Conservation (phyloP, 1,140 invertebrate species). For the Cydia strobilella region DNA sequence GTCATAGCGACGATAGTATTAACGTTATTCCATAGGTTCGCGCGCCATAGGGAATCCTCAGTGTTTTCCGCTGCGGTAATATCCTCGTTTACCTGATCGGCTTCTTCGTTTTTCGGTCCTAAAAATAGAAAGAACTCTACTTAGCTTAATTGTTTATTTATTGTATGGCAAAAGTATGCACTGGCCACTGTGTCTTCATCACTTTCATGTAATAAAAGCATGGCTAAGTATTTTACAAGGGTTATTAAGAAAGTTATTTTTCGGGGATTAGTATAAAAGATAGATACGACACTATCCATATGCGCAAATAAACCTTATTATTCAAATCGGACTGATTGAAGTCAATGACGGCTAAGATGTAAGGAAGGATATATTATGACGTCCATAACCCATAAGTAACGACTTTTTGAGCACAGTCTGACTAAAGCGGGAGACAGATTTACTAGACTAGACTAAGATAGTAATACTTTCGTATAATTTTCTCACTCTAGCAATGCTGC, state of each 20-base stretch:
- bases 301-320: neutral
- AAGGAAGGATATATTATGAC: neutral
- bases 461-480: too few relatives aligned
- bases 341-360: neutral
- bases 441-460: too few relatives aligned
- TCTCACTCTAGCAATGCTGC: too few relatives aligned
- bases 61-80: slow-evolving; percentile 37
- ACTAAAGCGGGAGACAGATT: too few relatives aligned
- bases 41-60: neutral
- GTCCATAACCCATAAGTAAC: too few relatives aligned
- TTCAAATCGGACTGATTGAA: neutral
- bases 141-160: neutral
- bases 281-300: too few relatives aligned
- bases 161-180: neutral
- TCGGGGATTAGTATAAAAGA: too few relatives aligned
- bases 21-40: neutral
- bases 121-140: slow-evolving; percentile 72
- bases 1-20: neutral
- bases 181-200: neutral
- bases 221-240: too few relatives aligned
- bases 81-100: slow-evolving; percentile 44
- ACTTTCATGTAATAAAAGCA: neutral
- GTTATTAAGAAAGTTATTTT: too few relatives aligned
- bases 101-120: slow-evolving; percentile 62
- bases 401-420: too few relatives aligned